Conservation (phyloP, 92 coral and sea anemone species). For the Meandrina meandrites region DNA sequence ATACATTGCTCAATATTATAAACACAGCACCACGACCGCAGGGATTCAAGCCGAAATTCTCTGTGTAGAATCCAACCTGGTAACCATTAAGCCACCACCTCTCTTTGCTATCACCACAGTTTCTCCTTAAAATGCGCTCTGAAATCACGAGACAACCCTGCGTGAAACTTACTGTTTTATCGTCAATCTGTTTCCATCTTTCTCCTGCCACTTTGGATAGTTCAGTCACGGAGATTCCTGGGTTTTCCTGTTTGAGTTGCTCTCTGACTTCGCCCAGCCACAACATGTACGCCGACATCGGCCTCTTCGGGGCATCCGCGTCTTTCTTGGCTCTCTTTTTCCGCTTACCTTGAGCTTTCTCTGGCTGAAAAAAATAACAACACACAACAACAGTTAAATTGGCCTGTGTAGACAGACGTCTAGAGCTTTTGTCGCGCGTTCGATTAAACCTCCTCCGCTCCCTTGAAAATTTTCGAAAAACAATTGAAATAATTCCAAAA, state of each 20-base stretch:
- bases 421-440: no score
- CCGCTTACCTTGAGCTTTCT: slow-evolving; percentile 42
- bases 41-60: no score
- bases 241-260: slow-evolving; percentile 80
- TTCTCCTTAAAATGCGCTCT: background rate
- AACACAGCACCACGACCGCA: no score
- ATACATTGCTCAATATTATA: no score
- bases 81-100: no score
- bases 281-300: slow-evolving; percentile 91
- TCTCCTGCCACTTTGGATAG: slow-evolving; percentile 91
- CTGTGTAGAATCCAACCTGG: no score
- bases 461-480: no score
- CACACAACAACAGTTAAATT: background rate
- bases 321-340: slow-evolving; percentile 83
- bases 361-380: slow-evolving; percentile 32
- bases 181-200: slow-evolving; percentile 80
- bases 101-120: no score
- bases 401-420: no score
- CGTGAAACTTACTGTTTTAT: slow-evolving; percentile 71
- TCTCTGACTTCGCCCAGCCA: slow-evolving; percentile 80
- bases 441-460: no score
- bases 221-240: slow-evolving; percentile 89
- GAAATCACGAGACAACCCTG: background rate
- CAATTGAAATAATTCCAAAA: no score
- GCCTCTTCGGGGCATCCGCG: slow-evolving; percentile 93